phyloP scores from a whole-genome alignment of 2,113 vertebrate genomes.

The Neotoma lepida region DNA sequence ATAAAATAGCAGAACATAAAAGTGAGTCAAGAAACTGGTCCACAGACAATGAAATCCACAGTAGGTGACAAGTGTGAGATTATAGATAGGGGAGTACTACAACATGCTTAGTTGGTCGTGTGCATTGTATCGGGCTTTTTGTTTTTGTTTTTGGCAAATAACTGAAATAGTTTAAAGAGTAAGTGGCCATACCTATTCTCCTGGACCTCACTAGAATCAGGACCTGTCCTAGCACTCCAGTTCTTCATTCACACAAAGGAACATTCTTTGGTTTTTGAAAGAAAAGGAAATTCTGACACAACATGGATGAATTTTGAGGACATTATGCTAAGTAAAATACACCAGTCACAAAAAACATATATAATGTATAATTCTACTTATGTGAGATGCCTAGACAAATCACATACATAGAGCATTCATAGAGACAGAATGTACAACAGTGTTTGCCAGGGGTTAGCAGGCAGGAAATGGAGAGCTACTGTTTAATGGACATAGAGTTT shows the following conservation, averaged over 20 bases:
- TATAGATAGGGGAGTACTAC: background rate
- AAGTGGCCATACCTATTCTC: background rate
- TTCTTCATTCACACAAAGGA: background rate
- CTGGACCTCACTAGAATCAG: background rate
- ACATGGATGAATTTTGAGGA: background rate
- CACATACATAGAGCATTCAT: background rate
- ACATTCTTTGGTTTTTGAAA: constrained; percentile 8
- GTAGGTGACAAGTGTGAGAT: background rate
- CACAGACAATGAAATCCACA: background rate
- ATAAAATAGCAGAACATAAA: constrained; percentile 31
- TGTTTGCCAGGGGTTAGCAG: background rate
- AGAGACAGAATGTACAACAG: background rate
- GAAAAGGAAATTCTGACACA: constrained; percentile 1
- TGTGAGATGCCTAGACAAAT: background rate
- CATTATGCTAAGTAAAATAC: background rate
- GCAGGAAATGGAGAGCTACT: background rate
- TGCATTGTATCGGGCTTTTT: background rate
- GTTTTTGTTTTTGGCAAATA: background rate
- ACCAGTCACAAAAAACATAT: background rate
- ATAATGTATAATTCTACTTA: background rate
- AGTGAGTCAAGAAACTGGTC: background rate
- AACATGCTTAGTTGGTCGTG: background rate
- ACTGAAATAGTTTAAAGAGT: background rate
- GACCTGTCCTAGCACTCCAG: background rate
- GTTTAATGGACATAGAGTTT: background rate